Base-by-base conservation (phyloP, 2,113 vertebrate genomes). In the Rhynchomys soricoides region DNA sequence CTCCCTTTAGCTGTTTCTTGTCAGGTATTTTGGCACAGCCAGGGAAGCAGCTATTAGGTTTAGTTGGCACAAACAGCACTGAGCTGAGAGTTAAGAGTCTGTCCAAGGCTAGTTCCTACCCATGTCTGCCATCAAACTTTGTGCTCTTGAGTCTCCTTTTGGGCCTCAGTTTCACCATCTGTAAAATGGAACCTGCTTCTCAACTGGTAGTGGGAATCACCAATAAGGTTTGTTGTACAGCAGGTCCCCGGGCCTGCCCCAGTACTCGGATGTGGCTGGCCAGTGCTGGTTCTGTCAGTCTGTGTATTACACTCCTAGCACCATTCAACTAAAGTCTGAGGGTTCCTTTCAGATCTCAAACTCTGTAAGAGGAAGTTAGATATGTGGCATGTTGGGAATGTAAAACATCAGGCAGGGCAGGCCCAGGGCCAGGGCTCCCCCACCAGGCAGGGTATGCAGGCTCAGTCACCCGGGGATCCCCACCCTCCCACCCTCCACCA, bases 271-370 rank as follows among this genome's bases (percentile, higher is more conserved):
- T 3, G 40, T 34, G 57, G 29, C 59, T 45, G 59, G 59, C 29
- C 11, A 2, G 3, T 7, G 26, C 40, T 68, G 40, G 1, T 1
- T 71, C n/a, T 22, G 31, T 50, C 3, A 77, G 34, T 34, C 68
- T 26, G 17, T 0, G 57, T 21, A 6, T 40, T 66, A 7, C 0
- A 19, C 15, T 45, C 68, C 0, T 55, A 62, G 71, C 1, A 55
- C 22, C 5, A 7, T 2, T 2, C 21, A 8, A 3, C 50, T 22
- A 2, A 19, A 29, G 34, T 26, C 17, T 24, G 0, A 2, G 21
- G 22, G 40, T 6, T 50, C 74, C 66, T 66, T 70, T 29, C 15
- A 1, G 17, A n/a, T 68, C 55, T 86, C 71, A 48, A 31, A 66
- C 37, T 31, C 40, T 5, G 43, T 2, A 88, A 55, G 45, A 88